phyloP scores from a whole-genome alignment of 1,140 invertebrate species.

The Bombus vancouverensis region DNA sequence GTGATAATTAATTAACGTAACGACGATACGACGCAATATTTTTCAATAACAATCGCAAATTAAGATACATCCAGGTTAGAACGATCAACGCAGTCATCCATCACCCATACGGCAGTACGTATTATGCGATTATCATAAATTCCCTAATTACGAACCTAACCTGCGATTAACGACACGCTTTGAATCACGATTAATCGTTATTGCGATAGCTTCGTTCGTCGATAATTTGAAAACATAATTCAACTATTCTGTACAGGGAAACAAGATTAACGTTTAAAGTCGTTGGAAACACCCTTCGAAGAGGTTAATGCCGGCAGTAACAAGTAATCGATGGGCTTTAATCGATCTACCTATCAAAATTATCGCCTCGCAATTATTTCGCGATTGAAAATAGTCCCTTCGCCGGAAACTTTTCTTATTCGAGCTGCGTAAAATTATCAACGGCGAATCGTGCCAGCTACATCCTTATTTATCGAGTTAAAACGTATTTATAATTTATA shows the following conservation, averaged over 20 bases:
- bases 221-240: not conserved
- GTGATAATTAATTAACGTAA: not conserved
- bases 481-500: not conserved
- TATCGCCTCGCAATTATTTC: not conserved
- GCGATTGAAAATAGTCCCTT: not conserved
- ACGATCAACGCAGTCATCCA: not conserved
- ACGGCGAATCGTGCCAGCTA: too few species aligned
- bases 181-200: not conserved
- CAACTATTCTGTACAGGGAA: not conserved
- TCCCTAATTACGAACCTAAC: not conserved
- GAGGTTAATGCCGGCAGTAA: not conserved
- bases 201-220: not conserved
- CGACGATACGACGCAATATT: too few species aligned
- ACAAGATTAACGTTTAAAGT: not conserved
- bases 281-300: not conserved
- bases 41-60: not conserved
- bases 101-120: not conserved
- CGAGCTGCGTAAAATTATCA: not conserved
- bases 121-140: not conserved
- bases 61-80: too few species aligned
- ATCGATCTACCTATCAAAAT: not conserved
- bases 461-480: not conserved
- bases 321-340: not conserved
- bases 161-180: not conserved
- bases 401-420: not conserved